Base-by-base conservation (phyloP, 2,888 invertebrate species). In the Drosophila bunnanda region DNA sequence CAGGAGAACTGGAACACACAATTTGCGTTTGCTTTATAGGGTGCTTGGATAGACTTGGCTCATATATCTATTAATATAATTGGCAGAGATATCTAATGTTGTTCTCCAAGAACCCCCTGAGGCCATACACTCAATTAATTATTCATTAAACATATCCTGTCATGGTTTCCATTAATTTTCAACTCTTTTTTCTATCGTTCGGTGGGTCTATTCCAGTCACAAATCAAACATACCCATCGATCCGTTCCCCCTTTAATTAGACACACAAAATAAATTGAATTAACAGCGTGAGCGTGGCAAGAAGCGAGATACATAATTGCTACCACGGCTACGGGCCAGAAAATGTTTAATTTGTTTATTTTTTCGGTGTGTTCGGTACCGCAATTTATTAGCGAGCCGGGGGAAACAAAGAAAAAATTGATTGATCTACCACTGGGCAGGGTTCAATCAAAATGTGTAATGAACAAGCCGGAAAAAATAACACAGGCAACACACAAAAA, bases 401-500 rank as follows among this genome's bases (percentile, higher is more conserved):
- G 54, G 48, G 68, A 78, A 74, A 68, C 44, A 46, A 57, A 57
- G 50, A 71, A 75, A 75, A 77, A 79, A 84, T 79, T 85, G 83
- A 85, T 85, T 85, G 85, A 85, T 85, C 88, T 86, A 65, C 72
- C 85, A 71, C 65, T 50, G 54, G 67, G 55, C 55, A 67, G 55
- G 72, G 78, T 86, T 85, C 86, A 85, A 85, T 86, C 83, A 85
- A 82, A 76, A 80, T 85, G 80, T 88, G 83, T 85, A 88, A 86
- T 85, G 86, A 85, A 86, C 83, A 81, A 82, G 86, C 81, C 79
- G 81, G 78, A 86, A 85, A 82, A 88, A 84, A 84, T 74, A 65
- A 81, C 74, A 66, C 68, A 76, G 62, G 75, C 53, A 43, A 34
- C 38, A 48, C 34, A 56, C 17, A 30, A 44, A 56, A 65, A 39